These are phyloP conservation scores for Corydoras maculifer DNA, from an alignment of 2,113 vertebrate genomes.

Conservation along the genomic window DNA sequence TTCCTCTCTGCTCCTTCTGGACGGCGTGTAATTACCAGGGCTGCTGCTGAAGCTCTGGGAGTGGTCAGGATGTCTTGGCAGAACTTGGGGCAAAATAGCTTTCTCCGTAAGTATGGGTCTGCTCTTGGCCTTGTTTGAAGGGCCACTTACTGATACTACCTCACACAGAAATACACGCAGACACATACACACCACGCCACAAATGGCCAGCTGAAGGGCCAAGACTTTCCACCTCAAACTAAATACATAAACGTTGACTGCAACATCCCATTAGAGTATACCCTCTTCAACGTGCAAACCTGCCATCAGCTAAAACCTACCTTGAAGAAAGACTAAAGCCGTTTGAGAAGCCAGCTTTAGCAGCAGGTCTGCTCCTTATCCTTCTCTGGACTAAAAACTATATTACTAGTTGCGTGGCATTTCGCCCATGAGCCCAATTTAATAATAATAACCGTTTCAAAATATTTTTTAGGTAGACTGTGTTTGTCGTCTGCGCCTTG, in stretches of 20 bases:
- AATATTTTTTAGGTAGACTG: too few species aligned
- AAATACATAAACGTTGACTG: slow-evolving; percentile 33
- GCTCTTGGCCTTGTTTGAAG: slow-evolving; percentile 49
- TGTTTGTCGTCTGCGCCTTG: too few species aligned
- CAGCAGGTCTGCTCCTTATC: too few species aligned
- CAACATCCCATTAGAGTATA: slow-evolving; percentile 27
- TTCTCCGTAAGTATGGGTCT: slow-evolving; percentile 49
- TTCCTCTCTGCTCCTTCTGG: slow-evolving; percentile 54
- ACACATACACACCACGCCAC: slow-evolving; percentile 19
- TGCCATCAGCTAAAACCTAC: slow-evolving; percentile 23
- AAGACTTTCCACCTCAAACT: slow-evolving; percentile 33
- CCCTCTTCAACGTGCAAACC: slow-evolving; percentile 7
- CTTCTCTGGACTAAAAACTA: too few species aligned
- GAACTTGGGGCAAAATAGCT: slow-evolving; percentile 55
- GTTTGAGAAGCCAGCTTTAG: too few species aligned
- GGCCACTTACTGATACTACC: slow-evolving; percentile 51
- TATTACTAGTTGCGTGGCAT: too few species aligned
- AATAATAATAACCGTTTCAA: too few species aligned
- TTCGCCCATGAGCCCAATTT: too few species aligned
- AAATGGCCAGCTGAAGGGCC: slow-evolving; percentile 20
- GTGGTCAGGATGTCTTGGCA: slow-evolving; percentile 58
- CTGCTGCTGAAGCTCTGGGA: slow-evolving; percentile 53
- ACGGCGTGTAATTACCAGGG: slow-evolving; percentile 59
- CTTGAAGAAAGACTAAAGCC: background rate
- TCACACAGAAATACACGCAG: slow-evolving; percentile 34